These are phyloP conservation scores for Panopea generosa DNA, from an alignment of 2,888 invertebrate genomes.

Conservation along the genomic window DNA sequence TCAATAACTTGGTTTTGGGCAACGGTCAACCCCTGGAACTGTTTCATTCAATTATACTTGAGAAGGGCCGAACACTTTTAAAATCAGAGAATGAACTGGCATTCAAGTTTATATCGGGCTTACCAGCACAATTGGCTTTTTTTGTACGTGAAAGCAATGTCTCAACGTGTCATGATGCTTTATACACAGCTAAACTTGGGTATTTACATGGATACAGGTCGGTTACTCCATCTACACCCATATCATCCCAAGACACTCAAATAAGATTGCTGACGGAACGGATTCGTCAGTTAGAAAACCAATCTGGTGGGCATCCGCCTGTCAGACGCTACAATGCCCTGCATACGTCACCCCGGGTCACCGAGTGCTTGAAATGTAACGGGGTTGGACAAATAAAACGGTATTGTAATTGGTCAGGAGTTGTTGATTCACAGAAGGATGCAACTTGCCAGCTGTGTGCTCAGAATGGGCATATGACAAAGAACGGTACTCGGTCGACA, in stretches of 20 bases:
- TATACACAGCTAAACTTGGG: slow-evolving; percentile 22
- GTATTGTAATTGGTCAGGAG: background rate
- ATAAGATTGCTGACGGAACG: too few species aligned
- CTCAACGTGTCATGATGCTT: slow-evolving; percentile 8
- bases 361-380: background rate
- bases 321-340: background rate
- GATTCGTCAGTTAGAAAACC: too few species aligned
- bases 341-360: background rate
- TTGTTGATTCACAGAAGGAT: background rate
- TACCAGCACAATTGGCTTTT: slow-evolving; percentile 30
- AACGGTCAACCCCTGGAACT: slow-evolving; percentile 15
- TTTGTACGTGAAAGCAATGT: slow-evolving; percentile 24
- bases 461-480: slow-evolving; percentile 21
- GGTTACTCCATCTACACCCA: background rate
- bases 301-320: too few species aligned
- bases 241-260: background rate
- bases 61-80: slow-evolving; percentile 17
- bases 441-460: slow-evolving; percentile 29
- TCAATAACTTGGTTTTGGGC: slow-evolving; percentile 3
- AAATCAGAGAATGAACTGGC: slow-evolving; percentile 22
- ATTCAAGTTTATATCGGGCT: slow-evolving; percentile 19
- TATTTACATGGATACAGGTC: slow-evolving; percentile 38
- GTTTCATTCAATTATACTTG: slow-evolving; percentile 13
- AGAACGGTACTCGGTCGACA: background rate
- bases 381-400: too few species aligned